These are phyloP conservation scores for Amblyornis subalaris DNA, from an alignment of 2,113 vertebrate species.

Conservation along the genomic window DNA sequence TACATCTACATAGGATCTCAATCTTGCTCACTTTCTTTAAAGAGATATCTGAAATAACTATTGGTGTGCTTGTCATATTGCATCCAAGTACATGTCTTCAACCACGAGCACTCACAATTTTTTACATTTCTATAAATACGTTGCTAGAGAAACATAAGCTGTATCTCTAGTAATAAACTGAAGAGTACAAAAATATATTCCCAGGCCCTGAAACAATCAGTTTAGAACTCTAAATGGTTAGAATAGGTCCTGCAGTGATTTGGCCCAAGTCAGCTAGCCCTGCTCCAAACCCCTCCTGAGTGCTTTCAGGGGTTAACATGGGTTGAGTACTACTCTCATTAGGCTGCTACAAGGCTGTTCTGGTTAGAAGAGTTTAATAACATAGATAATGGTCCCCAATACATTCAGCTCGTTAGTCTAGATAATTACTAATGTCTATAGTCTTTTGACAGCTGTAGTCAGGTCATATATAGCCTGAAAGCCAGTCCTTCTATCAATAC, in stretches of 20 bases:
- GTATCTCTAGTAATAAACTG: background rate
- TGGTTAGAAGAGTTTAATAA: background rate
- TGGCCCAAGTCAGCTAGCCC: background rate
- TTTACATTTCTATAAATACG: fast-evolving
- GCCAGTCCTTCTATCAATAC: background rate
- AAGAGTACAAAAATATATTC: background rate
- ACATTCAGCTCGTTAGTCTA: background rate
- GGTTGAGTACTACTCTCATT: background rate
- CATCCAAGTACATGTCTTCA: background rate
- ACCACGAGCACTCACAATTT: background rate
- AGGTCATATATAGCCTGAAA: background rate
- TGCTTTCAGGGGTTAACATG: background rate
- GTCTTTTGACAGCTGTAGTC: background rate
- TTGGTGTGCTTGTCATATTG: background rate
- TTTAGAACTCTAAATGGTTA: background rate
- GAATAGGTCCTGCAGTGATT: background rate
- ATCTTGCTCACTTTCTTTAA: background rate
- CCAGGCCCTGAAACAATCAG: background rate
- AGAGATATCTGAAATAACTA: background rate
- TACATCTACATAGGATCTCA: background rate
- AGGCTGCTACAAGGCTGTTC: background rate
- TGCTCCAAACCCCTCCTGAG: background rate
- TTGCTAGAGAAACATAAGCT: background rate
- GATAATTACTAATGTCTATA: background rate
- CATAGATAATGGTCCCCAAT: background rate